Evolutionary conservation across 2,797 vertebrate species (phyloP), one percentile per base, ranked within the genome.

Genomic region (Trachops cirrhosus): DNA sequence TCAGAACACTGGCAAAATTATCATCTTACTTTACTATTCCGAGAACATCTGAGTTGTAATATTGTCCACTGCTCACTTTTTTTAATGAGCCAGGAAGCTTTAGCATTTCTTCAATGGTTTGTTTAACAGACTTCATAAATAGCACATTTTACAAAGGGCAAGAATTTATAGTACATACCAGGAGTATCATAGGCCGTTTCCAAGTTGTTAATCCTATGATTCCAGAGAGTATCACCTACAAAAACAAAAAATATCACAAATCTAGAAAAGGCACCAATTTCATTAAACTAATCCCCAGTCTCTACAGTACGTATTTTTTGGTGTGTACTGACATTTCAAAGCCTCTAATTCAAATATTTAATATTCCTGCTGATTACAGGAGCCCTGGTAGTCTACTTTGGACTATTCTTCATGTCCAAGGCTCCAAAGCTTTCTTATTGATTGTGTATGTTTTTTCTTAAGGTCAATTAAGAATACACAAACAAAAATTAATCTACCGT

Each of bases 161-260:
- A 87, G 6, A 46, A 62, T 75, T 37, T 73, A 32, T 67, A 71
- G 68, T 89, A 98, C 99, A 97, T 99, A 99, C 99, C 99, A 99
- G 96, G 59, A 99, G 89, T 57, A 98, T 97, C 98, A 99, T 98
- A 0, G 99, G 99, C 44, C 97, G 98, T 96, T 98, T 99, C 99
- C 99, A 99, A 96, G 99, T 99, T 6, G 98, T 98, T 96, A 99
- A 98, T 57, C 98, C 99, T 75, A 99, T 98, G 62, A 99, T 98
- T 96, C 99, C 99, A 37, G 99, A 99, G 52, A 99, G 98, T 90
- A 99, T 99, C 74, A 99, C 99, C 99, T 99, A 98, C 4, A 98
- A 98, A 74, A 88, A 98, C 59, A 98, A 96, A 97, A 5, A 87
- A 8, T 16, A 79, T 86, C 78, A 95, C 93, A 91, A 96, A 70